Conservation (phyloP, 2,797 vertebrate genomes). For the Acomys russatus region DNA sequence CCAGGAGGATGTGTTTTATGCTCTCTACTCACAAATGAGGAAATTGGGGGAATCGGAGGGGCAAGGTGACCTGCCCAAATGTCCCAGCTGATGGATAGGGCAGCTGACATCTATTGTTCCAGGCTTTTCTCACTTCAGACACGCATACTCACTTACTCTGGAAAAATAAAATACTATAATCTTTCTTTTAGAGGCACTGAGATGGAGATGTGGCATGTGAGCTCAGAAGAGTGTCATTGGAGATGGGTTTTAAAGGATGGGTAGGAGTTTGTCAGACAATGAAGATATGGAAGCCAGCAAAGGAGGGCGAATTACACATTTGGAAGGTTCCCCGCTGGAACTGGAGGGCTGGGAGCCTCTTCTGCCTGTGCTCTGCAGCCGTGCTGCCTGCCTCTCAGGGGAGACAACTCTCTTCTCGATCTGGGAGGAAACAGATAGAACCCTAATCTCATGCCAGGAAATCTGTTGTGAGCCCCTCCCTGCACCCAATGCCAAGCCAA, state of each 20-base stretch:
- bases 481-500: neutral
- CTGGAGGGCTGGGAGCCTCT: neutral
- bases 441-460: neutral
- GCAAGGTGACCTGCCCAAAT: neutral
- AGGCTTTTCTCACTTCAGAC: slow-evolving; percentile 12
- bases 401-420: neutral
- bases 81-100: neutral
- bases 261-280: neutral
- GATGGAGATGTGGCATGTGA: neutral
- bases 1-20: neutral
- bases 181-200: neutral
- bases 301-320: neutral
- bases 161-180: neutral
- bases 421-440: slow-evolving; percentile 40
- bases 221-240: neutral
- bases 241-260: slow-evolving; percentile 49
- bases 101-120: slow-evolving; percentile 1
- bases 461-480: slow-evolving; percentile 28
- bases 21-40: neutral
- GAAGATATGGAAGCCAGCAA: neutral
- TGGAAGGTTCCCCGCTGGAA: neutral
- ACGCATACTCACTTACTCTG: neutral
- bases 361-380: neutral
- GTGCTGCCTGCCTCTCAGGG: neutral
- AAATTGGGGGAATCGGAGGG: neutral